Percentiles rank a stretch among this genome's conserved stretches.
Conservation (phyloP, 2,888 invertebrate genomes). For the Lumbricus terrestris region DNA sequence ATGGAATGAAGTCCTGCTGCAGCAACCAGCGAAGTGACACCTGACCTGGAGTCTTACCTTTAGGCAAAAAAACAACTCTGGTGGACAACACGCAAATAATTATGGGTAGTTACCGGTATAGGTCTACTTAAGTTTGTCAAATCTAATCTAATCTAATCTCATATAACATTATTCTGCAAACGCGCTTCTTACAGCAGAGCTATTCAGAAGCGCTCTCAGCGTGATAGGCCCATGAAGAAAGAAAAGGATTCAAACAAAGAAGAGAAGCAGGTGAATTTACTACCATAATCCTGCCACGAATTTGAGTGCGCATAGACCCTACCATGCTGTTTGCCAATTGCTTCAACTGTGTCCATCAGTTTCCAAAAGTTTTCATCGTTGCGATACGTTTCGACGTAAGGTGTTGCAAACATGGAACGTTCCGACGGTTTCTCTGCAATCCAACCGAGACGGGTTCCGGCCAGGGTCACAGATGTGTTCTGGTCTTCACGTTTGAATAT, state of each 20-base stretch:
- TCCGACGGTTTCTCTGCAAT: conserved; percentile 5
- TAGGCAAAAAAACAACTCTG: background rate
- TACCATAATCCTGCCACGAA: too few species aligned
- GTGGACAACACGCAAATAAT: too few species aligned
- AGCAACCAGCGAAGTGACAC: conserved; percentile 32
- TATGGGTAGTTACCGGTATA: too few species aligned
- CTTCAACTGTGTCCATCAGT: conserved; percentile 25
- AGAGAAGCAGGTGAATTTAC: too few species aligned
- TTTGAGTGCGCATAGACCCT: background rate
- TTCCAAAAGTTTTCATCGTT: conserved; percentile 27
- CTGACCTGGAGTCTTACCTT: background rate
- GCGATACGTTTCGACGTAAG: conserved; percentile 14
- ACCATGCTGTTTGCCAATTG: conserved; percentile 25
- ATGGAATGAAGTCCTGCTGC: conserved; percentile 32
- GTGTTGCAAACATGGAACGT: background rate
- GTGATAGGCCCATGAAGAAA: too few species aligned
- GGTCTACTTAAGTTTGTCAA: too few species aligned
- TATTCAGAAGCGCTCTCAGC: too few species aligned
- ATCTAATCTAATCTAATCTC: too few species aligned
- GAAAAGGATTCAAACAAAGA: too few species aligned
- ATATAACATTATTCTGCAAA: too few species aligned
- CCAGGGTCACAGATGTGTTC: background rate
- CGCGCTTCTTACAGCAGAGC: too few species aligned
- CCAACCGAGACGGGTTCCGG: conserved; percentile 22
- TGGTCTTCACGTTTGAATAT: conserved; percentile 22